phyloP scores from a whole-genome alignment of 2,797 vertebrate species.

The Chaenodraco wilsoni region DNA sequence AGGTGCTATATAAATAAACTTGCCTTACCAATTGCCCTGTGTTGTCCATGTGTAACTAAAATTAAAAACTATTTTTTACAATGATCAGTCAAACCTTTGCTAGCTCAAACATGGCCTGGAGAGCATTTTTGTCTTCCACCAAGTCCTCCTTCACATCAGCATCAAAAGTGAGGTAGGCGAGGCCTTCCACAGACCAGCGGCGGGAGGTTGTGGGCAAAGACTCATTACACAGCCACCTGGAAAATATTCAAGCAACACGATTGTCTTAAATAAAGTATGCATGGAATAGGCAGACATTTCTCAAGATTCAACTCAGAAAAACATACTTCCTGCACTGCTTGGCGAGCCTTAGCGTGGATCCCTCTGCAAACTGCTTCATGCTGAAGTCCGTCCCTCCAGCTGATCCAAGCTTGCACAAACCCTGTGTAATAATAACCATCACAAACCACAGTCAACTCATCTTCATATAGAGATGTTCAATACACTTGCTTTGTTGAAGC shows the following conservation, averaged over 20 bases:
- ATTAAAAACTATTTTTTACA: slow-evolving; percentile 1
- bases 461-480: slow-evolving; percentile 12
- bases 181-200: slow-evolving; percentile 95
- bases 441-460: slow-evolving; percentile 7
- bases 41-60: background rate
- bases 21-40: background rate
- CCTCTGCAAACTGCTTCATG: slow-evolving; percentile 99
- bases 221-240: slow-evolving; percentile 96
- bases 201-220: slow-evolving; percentile 87
- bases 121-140: slow-evolving; percentile 90
- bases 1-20: no score
- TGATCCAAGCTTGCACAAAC: slow-evolving; percentile 95
- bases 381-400: slow-evolving; percentile 98
- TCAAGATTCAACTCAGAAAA: slow-evolving; percentile 18
- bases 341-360: slow-evolving; percentile 95
- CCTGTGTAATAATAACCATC: slow-evolving; percentile 78
- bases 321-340: slow-evolving; percentile 98
- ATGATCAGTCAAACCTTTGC: slow-evolving; percentile 85
- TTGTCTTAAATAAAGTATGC: background rate
- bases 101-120: slow-evolving; percentile 93
- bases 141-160: slow-evolving; percentile 98
- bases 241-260: background rate
- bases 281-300: slow-evolving; percentile 12
- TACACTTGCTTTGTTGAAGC: background rate
- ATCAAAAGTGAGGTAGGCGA: slow-evolving; percentile 98